A percentile compares a stretch with the other conserved stretches of the same genome.
phyloP scores from a whole-genome alignment of 2,888 invertebrate species.

The Apoderus coryli region DNA sequence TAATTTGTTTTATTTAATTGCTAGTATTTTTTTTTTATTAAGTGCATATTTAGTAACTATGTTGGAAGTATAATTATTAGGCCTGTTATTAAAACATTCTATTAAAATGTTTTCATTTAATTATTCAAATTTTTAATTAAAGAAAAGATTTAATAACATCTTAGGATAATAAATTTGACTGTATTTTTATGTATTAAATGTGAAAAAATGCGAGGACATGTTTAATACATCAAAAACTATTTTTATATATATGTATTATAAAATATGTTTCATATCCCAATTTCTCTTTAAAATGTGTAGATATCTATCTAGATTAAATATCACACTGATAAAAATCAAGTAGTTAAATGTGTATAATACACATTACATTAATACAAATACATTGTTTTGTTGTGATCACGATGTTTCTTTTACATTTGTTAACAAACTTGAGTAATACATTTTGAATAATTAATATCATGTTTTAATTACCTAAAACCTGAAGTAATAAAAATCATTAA shows the following conservation, averaged over 20 bases:
- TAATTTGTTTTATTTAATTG: conserved; percentile 8
- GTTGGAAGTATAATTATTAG: neutral
- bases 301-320: conserved; percentile 9
- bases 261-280: too few species aligned
- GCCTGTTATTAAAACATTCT: too few species aligned
- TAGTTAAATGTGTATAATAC: conserved; percentile 19
- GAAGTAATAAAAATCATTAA: too few species aligned
- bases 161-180: neutral
- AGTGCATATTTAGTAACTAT: conserved; percentile 1
- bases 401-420: conserved; percentile 9
- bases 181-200: conserved; percentile 1
- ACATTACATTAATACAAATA: conserved; percentile 16
- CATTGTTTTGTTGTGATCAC: conserved; percentile 18
- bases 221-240: too few species aligned
- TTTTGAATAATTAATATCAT: conserved; percentile 1
- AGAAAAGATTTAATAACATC: too few species aligned
- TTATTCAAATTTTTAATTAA: too few species aligned
- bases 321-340: conserved; percentile 13
- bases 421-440: too few species aligned
- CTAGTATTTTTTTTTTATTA: conserved; percentile 12
- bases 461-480: conserved; percentile 3
- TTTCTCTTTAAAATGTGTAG: neutral
- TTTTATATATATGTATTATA: too few species aligned
- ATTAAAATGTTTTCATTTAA: too few species aligned
- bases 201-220: too few species aligned